Base-by-base conservation (phyloP, 92 coral and sea anemone genomes). In the Porites rus region DNA sequence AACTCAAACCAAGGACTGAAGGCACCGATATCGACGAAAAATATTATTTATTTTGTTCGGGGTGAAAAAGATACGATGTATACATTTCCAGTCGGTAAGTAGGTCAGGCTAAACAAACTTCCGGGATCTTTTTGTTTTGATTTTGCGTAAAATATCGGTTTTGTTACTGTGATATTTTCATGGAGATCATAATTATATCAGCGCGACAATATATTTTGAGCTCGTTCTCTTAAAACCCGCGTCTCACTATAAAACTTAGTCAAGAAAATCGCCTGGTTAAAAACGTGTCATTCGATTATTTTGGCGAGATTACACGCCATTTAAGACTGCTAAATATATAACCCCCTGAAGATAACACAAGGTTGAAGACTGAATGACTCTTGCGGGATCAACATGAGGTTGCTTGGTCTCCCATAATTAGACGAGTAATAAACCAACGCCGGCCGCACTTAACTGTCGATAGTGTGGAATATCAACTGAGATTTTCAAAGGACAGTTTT, bases 161-260 rank as follows among this genome's bases (percentile, higher is more conserved):
- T 58, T 17, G 77, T 81, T 81, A 56, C 85, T 65, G 84, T 79
- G 52, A 66, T 68, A 19, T 69, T 81, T 22, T 51, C 22, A 6
- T 3, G 6, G 62, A 46, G 43, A 53, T 21, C 9, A 67, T 80
- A 6, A 67, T 51, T 52, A 17, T 21, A 51, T 51, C 46, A 7
- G 56, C 1, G 6, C 16, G 10, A 16, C 18, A 17, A 5, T 9
- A 20, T 7, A 46, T 46, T 14, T 38, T 38, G 46, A 13, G 9
- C 24, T 24, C 24, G 2, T 63, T 58, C 31, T 58, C 66, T 18
- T 14, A 2, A 51, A 51, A 14, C 60, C 4, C 22, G 52, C 20
- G 6, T 58, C 8, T 14, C 50, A 12, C 28, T 9, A 51, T 25
- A 76, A 75, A 76, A 25, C 24, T 16, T 10, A 38, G 53, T n/a